phyloP scores from a whole-genome alignment of 2,113 vertebrate species.

The Mobula hypostoma region DNA sequence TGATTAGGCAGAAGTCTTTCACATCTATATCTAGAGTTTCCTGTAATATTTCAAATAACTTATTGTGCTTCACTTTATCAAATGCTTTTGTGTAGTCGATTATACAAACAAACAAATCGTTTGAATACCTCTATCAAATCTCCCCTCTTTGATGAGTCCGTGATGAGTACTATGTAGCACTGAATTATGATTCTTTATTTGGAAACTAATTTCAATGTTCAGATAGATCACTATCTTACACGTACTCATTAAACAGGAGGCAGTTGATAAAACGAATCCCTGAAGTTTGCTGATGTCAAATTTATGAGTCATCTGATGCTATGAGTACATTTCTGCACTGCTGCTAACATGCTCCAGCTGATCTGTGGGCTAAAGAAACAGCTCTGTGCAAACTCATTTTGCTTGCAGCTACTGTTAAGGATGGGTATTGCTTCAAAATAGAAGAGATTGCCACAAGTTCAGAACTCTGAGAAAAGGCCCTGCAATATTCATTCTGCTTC shows the following conservation, averaged over 20 bases:
- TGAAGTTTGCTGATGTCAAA: neutral
- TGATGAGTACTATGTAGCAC: neutral
- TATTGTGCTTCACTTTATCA: too few species aligned
- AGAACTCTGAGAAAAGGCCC: too few species aligned
- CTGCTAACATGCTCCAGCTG: neutral
- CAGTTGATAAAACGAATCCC: neutral
- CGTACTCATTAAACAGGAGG: neutral
- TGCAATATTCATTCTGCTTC: too few species aligned
- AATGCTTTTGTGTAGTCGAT: too few species aligned
- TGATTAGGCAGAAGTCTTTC: too few species aligned
- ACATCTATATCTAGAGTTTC: too few species aligned
- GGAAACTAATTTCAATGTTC: neutral
- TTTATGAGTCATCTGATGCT: neutral
- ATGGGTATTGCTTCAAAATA: neutral
- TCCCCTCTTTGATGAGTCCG: too few species aligned
- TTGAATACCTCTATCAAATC: too few species aligned
- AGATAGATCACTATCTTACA: neutral
- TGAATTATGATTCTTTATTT: neutral
- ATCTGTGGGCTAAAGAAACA: neutral
- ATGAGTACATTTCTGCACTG: neutral
- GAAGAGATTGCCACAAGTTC: too few species aligned
- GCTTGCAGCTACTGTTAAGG: neutral
- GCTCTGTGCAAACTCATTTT: neutral
- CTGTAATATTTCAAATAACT: too few species aligned
- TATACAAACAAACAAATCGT: too few species aligned